phyloP scores from a whole-genome alignment of 53 echinoderm and acorn worm species.

The Paracentrotus lividus region DNA sequence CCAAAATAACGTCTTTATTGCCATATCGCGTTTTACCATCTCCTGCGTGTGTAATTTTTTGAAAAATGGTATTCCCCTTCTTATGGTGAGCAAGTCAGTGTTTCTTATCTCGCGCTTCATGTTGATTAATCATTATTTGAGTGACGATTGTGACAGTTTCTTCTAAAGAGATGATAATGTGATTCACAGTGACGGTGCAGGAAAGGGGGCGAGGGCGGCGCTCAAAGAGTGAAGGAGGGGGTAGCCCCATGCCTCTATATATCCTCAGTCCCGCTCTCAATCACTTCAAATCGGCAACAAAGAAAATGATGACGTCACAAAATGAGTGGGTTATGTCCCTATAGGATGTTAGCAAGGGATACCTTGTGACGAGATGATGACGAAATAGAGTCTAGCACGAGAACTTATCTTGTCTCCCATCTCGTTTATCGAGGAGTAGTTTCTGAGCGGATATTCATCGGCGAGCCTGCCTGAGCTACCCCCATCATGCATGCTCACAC shows the following conservation, averaged over 20 bases:
- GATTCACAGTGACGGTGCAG: constrained; percentile 10
- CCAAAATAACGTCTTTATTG: background rate
- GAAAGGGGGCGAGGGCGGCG: constrained; percentile 37
- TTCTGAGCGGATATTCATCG: constrained; percentile 38
- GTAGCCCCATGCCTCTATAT: background rate
- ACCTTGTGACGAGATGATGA: constrained; percentile 19
- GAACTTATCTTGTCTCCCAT: constrained; percentile 5
- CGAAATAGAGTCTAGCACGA: constrained; percentile 27
- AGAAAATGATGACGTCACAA: constrained; percentile 11
- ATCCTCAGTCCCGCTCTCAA: background rate
- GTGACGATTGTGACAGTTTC: constrained; percentile 16
- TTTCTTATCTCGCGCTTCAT: background rate
- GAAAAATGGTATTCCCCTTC: constrained; percentile 35
- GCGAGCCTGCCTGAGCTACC: constrained; percentile 5
- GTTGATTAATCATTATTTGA: constrained; percentile 37
- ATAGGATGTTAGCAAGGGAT: constrained; percentile 28
- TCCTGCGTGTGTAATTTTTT: background rate
- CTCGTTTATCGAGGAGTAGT: background rate
- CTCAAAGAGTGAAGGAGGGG: constrained; percentile 22
- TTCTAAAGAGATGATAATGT: background rate
- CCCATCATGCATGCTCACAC: background rate
- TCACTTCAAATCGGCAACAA: background rate
- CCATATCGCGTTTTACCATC: background rate
- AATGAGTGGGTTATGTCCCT: constrained; percentile 24
- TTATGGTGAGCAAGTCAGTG: background rate